Evolutionary conservation across 2,113 vertebrate genomes (phyloP), one percentile per base, ranked within the genome.

Genomic region (Casuarius casuarius): DNA sequence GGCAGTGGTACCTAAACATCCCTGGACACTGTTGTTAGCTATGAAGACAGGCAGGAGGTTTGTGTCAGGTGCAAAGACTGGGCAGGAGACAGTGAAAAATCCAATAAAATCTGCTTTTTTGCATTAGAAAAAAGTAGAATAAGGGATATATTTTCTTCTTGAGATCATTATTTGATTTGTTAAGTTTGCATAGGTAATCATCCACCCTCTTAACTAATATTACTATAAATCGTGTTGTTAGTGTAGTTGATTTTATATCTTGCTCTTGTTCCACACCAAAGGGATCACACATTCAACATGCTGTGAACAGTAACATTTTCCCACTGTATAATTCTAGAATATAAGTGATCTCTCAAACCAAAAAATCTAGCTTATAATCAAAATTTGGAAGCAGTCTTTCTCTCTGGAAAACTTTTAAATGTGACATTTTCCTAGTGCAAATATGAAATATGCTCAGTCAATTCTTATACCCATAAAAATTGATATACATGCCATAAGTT

Each of bases 41-140:
- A 48, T 79, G 67, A 92, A 95, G 82, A 82, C 13, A 92, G 68
- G 58, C 42, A 63, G 62, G 16, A 86, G 18, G 21, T 51, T 72
- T 46, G n/a, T 51, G 40, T 68, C n/a, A 79, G 10, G 17, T 68
- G 40, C 35, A 81, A 90, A 74, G 77, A 48, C 29, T 6, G n/a
- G 8, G 71, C 54, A 35, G 14, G 14, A 33, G 10, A 66, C 10
- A 42, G 10, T 56, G 74, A 67, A 56, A 86, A 65, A 20, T 85
- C 42, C 52, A 75, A 5, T 28, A 44, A n/a, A 84, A 72, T 3
- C 15, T 78, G 10, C 5, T 74, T 74, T 49, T 79, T 88, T 33
- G 4, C 10, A 59, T 19, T 67, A 71, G 35, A 72, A 75, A 93
- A 93, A 82, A 33, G 5, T 4, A 91, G 14, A 54, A 19, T 22